Base-by-base conservation (phyloP, 2,888 invertebrate species). In the Scotopteryx bipunctaria region DNA sequence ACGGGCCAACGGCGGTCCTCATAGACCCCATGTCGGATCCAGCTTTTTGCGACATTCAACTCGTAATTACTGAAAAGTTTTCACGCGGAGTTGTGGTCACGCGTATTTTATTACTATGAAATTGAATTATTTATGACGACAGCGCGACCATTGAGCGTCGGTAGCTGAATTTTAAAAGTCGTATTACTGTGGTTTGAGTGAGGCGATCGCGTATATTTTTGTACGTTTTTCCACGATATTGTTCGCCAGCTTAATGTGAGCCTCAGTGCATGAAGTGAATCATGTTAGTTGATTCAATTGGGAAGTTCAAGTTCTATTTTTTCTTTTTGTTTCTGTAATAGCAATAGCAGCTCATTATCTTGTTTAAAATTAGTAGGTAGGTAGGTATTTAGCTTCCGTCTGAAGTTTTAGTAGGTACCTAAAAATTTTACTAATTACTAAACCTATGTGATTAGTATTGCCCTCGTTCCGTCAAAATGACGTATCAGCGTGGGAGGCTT, bases 21-120 rank as follows among this genome's bases (percentile, higher is more conserved):
- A 53, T 55, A 60, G 61, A 59, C 60, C 64, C 59, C 61, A 50
- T 44, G 57, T 78, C 81, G 71, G 75, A 81, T 80, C 78, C 78
- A 74, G 83, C 82, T 86, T 90, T 89, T 89, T 86, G 88, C 86
- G 86, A 88, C 81, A 86, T 86, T 81, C 86, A 82, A 85, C 80
- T 85, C 83, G 78, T 88, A 89, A 89, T 89, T 88, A 86, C 86
- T 90, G 89, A 90, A 90, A 89, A 88, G 85, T 88, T 89, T 88
- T 90, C 90, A 86, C 88, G 85, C 85, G 82, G 81, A 75, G 76
- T 78, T 80, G 75, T 79, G 86, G 86, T 86, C 89, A 87, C 86
- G 86, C 89, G 85, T 88, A 86, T 90, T 90, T 90, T 89, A 90
- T 90, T 89, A 88, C 89, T 86, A 88, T 87, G 83, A 87, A 89